Evolutionary conservation across 2,113 vertebrate species (phyloP).

Genomic region (Lynx canadensis): DNA sequence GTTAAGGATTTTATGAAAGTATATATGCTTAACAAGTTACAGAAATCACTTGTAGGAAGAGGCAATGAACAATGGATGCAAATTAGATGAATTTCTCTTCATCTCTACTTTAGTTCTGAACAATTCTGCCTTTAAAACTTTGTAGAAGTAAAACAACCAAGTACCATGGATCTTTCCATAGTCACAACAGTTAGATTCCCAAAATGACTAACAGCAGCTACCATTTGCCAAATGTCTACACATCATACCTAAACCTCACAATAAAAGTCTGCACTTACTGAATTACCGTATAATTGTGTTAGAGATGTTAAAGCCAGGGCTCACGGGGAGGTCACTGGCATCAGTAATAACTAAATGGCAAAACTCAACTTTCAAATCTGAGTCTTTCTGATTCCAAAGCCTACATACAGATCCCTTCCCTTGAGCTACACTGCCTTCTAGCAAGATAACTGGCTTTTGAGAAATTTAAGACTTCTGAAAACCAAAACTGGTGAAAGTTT

Average conservation of each 20-base stretch:
- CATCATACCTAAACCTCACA: background rate
- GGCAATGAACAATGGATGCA: background rate
- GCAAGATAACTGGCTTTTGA: background rate
- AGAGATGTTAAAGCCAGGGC: background rate
- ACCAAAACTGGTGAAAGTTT: background rate
- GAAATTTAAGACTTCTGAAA: background rate
- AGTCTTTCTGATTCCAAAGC: conserved; percentile 9
- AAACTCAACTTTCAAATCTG: background rate
- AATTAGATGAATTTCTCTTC: background rate
- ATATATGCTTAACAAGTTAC: background rate
- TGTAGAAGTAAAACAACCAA: background rate
- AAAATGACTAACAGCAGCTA: background rate
- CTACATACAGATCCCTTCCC: background rate
- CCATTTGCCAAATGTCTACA: background rate
- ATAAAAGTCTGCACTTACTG: background rate
- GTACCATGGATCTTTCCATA: background rate
- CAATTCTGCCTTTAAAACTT: conserved; percentile 3
- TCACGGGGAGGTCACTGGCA: background rate
- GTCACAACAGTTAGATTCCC: background rate
- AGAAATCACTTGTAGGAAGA: background rate
- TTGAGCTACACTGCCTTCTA: background rate
- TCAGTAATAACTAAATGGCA: background rate
- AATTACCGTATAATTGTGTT: background rate
- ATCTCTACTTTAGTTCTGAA: background rate
- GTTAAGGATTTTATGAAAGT: background rate